Conservation (phyloP, 2,888 invertebrate species). For the Cheilosia urbana region DNA sequence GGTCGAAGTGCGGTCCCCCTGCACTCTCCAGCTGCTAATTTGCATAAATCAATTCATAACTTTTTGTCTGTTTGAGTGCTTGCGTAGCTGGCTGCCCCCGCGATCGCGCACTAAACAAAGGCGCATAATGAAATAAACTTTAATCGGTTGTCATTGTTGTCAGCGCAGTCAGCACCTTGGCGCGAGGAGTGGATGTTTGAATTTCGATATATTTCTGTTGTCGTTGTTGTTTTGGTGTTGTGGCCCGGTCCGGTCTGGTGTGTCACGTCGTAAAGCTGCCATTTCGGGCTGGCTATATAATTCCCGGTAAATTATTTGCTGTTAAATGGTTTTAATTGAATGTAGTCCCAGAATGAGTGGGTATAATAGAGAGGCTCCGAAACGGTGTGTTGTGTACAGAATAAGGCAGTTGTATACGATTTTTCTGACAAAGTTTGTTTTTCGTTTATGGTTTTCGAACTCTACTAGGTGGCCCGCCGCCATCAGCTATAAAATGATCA, state of each 20-base stretch:
- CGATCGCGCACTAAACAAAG: conserved; percentile 61
- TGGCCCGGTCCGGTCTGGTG: conserved; percentile 50
- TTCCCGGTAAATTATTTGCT: conserved; percentile 75
- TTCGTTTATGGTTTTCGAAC: conserved; percentile 54
- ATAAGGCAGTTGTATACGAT: conserved; percentile 49
- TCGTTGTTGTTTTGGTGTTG: conserved; percentile 33
- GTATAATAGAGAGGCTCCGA: conserved; percentile 11
- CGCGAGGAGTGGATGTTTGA: conserved; percentile 69
- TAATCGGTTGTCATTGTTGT: conserved; percentile 76
- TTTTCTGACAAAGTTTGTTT: conserved; percentile 54
- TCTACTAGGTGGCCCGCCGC: conserved; percentile 59
- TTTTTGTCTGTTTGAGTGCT: conserved; percentile 51
- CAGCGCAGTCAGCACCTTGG: conserved; percentile 76
- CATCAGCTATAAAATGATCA: conserved; percentile 49
- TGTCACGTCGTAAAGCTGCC: conserved; percentile 75
- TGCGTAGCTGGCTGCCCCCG: conserved; percentile 29
- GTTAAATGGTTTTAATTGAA: conserved; percentile 76
- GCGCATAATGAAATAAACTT: conserved; percentile 70
- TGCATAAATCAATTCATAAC: conserved; percentile 75
- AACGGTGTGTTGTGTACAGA: conserved; percentile 18
- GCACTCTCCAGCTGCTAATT: conserved; percentile 59
- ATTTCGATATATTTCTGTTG: conserved; percentile 48
- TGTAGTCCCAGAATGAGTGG: conserved; percentile 64
- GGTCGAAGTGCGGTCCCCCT: conserved; percentile 49
- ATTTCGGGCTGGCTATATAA: conserved; percentile 71